Conservation (phyloP, 2,888 invertebrate genomes). For the Andrena trimmerana region DNA sequence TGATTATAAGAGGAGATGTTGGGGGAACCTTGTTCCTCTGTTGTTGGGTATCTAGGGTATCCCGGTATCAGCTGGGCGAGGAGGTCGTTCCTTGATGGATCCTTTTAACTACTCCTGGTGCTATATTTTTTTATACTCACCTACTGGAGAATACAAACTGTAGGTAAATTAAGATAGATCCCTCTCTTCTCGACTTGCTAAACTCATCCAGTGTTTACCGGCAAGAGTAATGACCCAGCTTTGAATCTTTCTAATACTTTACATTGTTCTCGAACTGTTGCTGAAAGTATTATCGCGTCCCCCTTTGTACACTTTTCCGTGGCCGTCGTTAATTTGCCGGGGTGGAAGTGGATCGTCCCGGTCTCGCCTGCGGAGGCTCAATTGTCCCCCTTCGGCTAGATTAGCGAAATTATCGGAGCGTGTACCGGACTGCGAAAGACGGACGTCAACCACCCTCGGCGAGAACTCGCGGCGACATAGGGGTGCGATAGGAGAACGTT, state of each 20-base stretch:
- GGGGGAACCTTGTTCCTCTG: neutral
- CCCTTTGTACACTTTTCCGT: neutral
- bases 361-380: slow-evolving; percentile 42
- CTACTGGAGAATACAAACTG: too few species aligned
- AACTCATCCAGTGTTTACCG: neutral
- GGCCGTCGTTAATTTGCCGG: neutral
- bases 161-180: too few species aligned
- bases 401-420: slow-evolving; percentile 60
- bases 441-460: slow-evolving; percentile 63
- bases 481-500: slow-evolving; percentile 72
- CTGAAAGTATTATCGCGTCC: neutral
- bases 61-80: slow-evolving; percentile 7
- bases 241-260: neutral
- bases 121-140: too few species aligned
- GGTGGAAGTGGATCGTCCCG: slow-evolving; percentile 3
- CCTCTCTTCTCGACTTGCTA: too few species aligned
- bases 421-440: slow-evolving; percentile 63
- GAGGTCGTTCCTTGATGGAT: too few species aligned
- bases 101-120: too few species aligned
- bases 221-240: neutral
- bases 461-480: slow-evolving; percentile 69
- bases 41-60: slow-evolving; percentile 8
- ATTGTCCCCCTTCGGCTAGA: slow-evolving; percentile 48
- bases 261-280: neutral
- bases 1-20: slow-evolving; percentile 1